These are phyloP conservation scores for Daboia siamensis DNA, from an alignment of 2,113 vertebrate species.

Conservation along the genomic window DNA sequence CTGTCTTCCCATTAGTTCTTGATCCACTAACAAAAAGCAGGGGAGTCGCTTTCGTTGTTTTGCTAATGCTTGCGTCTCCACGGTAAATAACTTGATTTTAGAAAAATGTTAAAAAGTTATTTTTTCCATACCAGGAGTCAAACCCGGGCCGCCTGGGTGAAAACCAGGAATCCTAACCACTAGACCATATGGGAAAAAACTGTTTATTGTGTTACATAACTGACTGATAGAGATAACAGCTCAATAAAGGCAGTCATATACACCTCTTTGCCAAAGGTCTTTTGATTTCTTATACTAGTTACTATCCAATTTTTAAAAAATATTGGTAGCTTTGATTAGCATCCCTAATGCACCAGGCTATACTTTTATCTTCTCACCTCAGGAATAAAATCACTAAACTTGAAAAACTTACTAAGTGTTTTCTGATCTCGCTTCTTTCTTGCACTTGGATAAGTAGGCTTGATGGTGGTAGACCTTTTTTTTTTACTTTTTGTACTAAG, in stretches of 20 bases:
- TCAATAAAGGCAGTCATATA: background rate
- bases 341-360: background rate
- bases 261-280: rapidly evolving
- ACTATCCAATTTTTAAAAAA: background rate
- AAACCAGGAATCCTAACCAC: slow-evolving; percentile 83
- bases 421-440: background rate
- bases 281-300: background rate
- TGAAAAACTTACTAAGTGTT: background rate
- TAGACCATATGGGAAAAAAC: slow-evolving; percentile 76
- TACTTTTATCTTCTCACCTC: background rate
- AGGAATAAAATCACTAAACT: background rate
- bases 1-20: background rate
- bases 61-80: background rate
- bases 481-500: background rate
- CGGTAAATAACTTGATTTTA: background rate
- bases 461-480: background rate
- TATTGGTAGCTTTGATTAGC: background rate
- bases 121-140: slow-evolving; percentile 61
- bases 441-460: background rate
- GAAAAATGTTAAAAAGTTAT: background rate
- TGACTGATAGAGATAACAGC: background rate
- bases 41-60: background rate
- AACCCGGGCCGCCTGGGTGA: slow-evolving; percentile 83
- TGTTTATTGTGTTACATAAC: rapidly evolving
- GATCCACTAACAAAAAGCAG: background rate